These are phyloP conservation scores for Oreocharis arfaki DNA, from an alignment of 2,113 vertebrate species.

Conservation along the genomic window DNA sequence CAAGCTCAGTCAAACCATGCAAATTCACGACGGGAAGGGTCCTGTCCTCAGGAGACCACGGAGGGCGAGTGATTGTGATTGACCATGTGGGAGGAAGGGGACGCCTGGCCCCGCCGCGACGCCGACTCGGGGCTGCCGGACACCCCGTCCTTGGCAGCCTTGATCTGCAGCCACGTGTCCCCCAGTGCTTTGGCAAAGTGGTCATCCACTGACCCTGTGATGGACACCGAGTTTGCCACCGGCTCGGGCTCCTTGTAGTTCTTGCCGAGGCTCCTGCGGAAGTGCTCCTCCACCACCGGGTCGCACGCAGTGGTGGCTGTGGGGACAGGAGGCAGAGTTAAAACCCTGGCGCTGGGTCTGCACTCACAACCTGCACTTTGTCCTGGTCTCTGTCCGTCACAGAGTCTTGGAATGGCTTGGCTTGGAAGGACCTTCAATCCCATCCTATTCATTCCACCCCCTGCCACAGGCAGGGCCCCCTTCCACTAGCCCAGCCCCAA, in stretches of 20 bases:
- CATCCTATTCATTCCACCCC: too few species aligned
- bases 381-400: fast-evolving
- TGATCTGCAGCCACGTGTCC: constrained; percentile 97
- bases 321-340: background rate
- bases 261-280: constrained; percentile 96
- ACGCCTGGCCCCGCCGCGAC: constrained; percentile 77
- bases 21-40: constrained; percentile 4
- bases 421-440: too few species aligned
- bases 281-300: constrained; percentile 97
- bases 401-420: fast-evolving
- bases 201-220: constrained; percentile 96
- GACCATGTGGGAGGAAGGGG: constrained; percentile 90
- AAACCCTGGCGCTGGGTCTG: fast-evolving
- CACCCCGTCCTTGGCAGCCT: constrained; percentile 87
- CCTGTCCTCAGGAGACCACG: constrained; percentile 85
- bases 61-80: constrained; percentile 95
- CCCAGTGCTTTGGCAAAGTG: constrained; percentile 99
- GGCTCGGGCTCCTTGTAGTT: constrained; percentile 97
- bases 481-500: fast-evolving
- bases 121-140: constrained; percentile 82
- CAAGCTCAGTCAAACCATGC: constrained; percentile 80
- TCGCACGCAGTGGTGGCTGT: constrained; percentile 85
- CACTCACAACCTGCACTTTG: fast-evolving
- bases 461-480: background rate
- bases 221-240: constrained; percentile 92